Evolutionary conservation across 2,113 vertebrate species (phyloP).

Genomic region (Poeciliopsis prolifica): DNA sequence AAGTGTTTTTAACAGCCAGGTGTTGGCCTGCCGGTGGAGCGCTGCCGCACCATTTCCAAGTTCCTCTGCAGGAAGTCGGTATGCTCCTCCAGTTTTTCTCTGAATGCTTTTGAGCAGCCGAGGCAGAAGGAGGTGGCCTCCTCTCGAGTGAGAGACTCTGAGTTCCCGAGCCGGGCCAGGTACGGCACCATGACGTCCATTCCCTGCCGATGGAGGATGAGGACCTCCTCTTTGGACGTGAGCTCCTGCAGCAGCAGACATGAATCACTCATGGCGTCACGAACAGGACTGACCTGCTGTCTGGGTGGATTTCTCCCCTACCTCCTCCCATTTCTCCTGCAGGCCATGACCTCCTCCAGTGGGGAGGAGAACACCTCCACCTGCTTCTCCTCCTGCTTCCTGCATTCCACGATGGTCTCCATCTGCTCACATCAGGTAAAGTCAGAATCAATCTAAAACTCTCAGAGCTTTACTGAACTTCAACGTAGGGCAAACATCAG

Average conservation of each 20-base stretch:
- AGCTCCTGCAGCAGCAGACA: constrained; percentile 66
- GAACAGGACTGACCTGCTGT: too few relatives aligned
- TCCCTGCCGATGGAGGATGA: constrained; percentile 63
- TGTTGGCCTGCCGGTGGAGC: not conserved
- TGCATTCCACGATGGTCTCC: constrained; percentile 76
- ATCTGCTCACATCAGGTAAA: constrained; percentile 69
- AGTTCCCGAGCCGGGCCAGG: constrained; percentile 62
- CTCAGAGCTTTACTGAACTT: too few relatives aligned
- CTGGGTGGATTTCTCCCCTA: too few relatives aligned
- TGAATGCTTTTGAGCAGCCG: constrained; percentile 77
- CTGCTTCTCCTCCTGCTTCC: constrained; percentile 76
- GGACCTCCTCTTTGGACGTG: constrained; percentile 67
- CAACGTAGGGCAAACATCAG: too few relatives aligned
- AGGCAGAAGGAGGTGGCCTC: constrained; percentile 74
- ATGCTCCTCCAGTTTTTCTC: constrained; percentile 72
- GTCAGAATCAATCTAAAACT: too few relatives aligned
- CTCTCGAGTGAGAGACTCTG: constrained; percentile 58
- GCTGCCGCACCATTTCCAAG: constrained; percentile 79
- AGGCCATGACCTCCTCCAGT: not conserved
- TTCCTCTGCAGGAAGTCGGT: constrained; percentile 83
- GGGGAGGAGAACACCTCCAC: constrained; percentile 61
- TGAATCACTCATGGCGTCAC: too few relatives aligned
- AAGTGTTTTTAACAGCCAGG: too few relatives aligned
- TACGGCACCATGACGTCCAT: constrained; percentile 83
- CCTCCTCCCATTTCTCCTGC: too few relatives aligned